Evolutionary conservation across 1,140 invertebrate species (phyloP).

Genomic region (Pectinophora gossypiella): DNA sequence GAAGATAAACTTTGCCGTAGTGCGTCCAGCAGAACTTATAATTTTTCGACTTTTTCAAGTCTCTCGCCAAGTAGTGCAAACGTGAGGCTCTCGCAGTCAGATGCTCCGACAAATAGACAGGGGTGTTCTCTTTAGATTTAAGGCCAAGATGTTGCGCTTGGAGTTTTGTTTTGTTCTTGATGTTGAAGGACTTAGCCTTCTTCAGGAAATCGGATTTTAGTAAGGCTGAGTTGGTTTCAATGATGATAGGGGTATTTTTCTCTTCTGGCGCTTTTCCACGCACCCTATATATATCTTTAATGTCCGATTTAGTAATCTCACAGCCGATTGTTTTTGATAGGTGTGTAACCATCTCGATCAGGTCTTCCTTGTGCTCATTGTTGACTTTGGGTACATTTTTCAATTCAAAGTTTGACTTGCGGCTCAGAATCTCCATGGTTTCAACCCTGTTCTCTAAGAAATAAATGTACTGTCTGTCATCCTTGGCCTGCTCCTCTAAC

Average conservation of each 20-base stretch:
- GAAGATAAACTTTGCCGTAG: background rate
- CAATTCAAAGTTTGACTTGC: background rate
- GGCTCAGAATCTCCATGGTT: background rate
- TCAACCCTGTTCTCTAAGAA: background rate
- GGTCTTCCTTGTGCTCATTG: background rate
- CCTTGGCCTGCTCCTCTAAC: background rate
- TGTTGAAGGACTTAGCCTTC: background rate
- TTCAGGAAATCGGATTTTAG: background rate
- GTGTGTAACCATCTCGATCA: background rate
- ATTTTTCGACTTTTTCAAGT: background rate
- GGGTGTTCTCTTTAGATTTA: background rate
- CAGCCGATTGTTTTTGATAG: background rate
- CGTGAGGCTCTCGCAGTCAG: background rate
- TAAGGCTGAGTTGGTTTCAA: background rate
- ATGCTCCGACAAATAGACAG: background rate
- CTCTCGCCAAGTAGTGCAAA: background rate
- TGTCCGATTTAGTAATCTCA: background rate
- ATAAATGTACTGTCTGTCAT: background rate
- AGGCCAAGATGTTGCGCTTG: background rate
- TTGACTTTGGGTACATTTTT: background rate
- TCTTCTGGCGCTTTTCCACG: background rate
- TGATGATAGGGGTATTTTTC: background rate
- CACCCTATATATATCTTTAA: background rate
- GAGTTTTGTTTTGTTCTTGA: background rate
- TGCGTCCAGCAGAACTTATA: background rate